These are phyloP conservation scores for Serripes groenlandicus DNA, from an alignment of 2,888 invertebrate genomes.

Conservation along the genomic window DNA sequence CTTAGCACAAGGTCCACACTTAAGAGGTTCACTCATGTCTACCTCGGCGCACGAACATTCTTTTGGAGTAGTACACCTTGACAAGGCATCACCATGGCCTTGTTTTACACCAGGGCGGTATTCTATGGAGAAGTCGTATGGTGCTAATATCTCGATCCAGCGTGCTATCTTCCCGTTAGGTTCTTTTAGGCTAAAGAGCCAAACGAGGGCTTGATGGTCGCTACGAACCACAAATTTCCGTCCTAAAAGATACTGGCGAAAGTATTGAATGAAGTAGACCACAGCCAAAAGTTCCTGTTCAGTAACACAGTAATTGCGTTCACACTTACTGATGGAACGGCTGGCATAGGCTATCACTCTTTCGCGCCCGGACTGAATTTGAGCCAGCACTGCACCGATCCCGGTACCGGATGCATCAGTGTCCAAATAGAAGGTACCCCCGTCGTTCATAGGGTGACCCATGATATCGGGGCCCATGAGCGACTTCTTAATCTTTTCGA, in stretches of 20 bases:
- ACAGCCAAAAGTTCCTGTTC: neutral
- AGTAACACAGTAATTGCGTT: conserved; percentile 1
- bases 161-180: conserved; percentile 50
- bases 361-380: conserved; percentile 50
- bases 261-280: neutral
- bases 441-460: conserved; percentile 40
- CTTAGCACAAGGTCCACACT: neutral
- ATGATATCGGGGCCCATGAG: conserved; percentile 29
- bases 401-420: conserved; percentile 57
- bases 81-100: conserved; percentile 47
- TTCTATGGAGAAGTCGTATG: neutral
- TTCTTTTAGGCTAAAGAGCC: conserved; percentile 60
- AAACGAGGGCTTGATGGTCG: conserved; percentile 50
- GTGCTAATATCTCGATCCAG: conserved; percentile 13
- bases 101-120: neutral
- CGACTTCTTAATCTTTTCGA: neutral
- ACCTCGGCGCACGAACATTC: conserved; percentile 41
- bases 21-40: neutral
- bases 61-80: conserved; percentile 40
- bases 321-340: conserved; percentile 35
- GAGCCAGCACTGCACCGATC: conserved; percentile 51
- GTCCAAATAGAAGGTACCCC: conserved; percentile 51
- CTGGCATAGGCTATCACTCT: conserved; percentile 58
- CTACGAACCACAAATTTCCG: conserved; percentile 24
- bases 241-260: conserved; percentile 15